Base-by-base conservation (phyloP, 2,113 vertebrate genomes). In the Pterophyllum scalare region DNA sequence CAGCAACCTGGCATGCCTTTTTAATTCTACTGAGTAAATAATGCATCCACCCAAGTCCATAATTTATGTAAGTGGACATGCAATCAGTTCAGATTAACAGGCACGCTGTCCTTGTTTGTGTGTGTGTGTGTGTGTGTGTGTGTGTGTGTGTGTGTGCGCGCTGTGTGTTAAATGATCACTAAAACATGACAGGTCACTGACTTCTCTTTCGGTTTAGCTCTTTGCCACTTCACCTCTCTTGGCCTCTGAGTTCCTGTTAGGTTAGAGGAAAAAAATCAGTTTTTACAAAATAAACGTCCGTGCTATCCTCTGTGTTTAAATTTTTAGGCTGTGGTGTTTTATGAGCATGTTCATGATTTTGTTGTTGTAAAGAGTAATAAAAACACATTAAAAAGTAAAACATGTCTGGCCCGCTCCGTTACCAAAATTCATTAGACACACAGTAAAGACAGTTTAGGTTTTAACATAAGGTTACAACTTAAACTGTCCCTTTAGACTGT, bases 31-130 rank as follows among this genome's bases (percentile, higher is more conserved):
- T 76, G 86, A 92, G 94, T 96, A 94, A 95, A 95, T 96, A 95
- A 95, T 95, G 91, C 91, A 95, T 87, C 74, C 56, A 40, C 61
- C 75, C 61, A 72, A 80, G 91, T 94, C 90, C 92, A 95, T 95
- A 95, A 96, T 96, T 96, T 95, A 96, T 96, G 93, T 95, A 95
- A 96, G 94, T 95, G 95, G 95, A 95, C 94, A 95, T 95, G 94
- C 94, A 94, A 96, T 95, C 95, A 96, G 91, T 94, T 96, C 91
- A 94, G 90, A 95, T 96, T 95, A 95, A 92, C 92, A 87, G 92
- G 92, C 89, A 91, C 87, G 80, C 81, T 84, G 77, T 58, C 54
- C 74, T 26, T 64, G 56, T 43, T 60, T 82, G 64, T 56, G 67
- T 52, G 52, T 78, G 74, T 43, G 75, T 33, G 81, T 59, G 77